These are phyloP conservation scores for Tipula confusa DNA, from an alignment of 2,888 invertebrate genomes.

Conservation along the genomic window DNA sequence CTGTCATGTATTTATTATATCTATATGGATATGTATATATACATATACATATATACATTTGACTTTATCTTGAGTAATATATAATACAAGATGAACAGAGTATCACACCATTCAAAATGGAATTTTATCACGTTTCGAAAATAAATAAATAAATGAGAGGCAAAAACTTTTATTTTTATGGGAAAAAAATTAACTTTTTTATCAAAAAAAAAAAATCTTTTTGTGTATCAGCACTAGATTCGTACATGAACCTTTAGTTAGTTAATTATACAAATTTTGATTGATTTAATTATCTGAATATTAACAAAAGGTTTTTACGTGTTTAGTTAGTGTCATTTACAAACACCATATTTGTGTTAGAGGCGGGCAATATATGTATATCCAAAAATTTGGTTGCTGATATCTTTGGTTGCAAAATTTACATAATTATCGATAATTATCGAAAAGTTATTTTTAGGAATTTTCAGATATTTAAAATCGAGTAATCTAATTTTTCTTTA, in stretches of 20 bases:
- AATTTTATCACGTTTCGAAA: neutral
- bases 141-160: neutral
- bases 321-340: neutral
- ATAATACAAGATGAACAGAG: neutral
- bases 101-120: neutral
- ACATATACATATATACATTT: neutral
- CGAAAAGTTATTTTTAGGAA: too few relatives aligned
- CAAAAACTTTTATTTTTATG: neutral
- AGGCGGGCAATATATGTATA: too few relatives aligned
- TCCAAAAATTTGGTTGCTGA: too few relatives aligned
- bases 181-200: neutral
- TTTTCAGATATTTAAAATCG: too few relatives aligned
- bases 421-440: too few relatives aligned
- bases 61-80: neutral
- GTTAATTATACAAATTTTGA: neutral
- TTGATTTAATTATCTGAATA: constrained; percentile 12
- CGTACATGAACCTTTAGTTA: neutral
- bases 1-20: neutral
- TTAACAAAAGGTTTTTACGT: neutral
- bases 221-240: neutral
- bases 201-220: neutral
- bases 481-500: too few relatives aligned
- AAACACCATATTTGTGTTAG: too few relatives aligned
- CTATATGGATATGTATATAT: too few relatives aligned
- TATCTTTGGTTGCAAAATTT: too few relatives aligned